Base-by-base conservation (phyloP, 1,140 invertebrate species). In the Bombus balteatus region DNA sequence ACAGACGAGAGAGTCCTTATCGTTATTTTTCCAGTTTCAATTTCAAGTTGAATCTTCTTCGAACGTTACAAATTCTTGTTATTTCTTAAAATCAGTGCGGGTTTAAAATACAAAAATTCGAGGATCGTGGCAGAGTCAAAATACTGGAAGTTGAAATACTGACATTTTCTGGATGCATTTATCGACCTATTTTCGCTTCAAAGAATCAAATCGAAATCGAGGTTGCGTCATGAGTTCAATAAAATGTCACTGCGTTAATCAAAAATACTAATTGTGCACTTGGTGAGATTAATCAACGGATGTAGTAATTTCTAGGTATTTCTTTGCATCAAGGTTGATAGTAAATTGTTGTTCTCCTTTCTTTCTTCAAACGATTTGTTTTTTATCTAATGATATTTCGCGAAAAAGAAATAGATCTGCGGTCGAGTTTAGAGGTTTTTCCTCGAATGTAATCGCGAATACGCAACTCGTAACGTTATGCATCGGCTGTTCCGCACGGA, bases 401-500 rank as follows among this genome's bases (percentile, higher is more conserved):
- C 32, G 2, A 12, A 28, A 34, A 13, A 32, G 18, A 43, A n/a
- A 62, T 18, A 41, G 28, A 32, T 18, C 47, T 22, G 25, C 25
- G 32, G 22, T 65, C 37, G n/a, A 4, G 9, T 77, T 70, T 32
- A 3, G 28, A 82, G 15, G 5, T 47, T 37, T 22, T 32, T 47
- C 28, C 22, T 39, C 15, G 3, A 22, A 57, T 8, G 53, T 57
- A 70, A 59, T 76, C 79, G 76, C 37, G 39, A 53, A 71, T 65
- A 74, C 53, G 34, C 59, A 71, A 78, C 75, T 76, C 41, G 72
- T 43, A 72, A 80, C 53, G 84, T 89, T 89, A 66, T 81, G 87
- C 81, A 84, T 84, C 72, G 77, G 34, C 32, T 83, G 39, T 68
- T 47, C 41, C 32, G 34, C 68, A 62, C 65, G 68, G 72, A 86